Percentiles rank a stretch among this genome's conserved stretches.
phyloP scores from a whole-genome alignment of 1,140 invertebrate genomes.

The Maniola jurtina region DNA sequence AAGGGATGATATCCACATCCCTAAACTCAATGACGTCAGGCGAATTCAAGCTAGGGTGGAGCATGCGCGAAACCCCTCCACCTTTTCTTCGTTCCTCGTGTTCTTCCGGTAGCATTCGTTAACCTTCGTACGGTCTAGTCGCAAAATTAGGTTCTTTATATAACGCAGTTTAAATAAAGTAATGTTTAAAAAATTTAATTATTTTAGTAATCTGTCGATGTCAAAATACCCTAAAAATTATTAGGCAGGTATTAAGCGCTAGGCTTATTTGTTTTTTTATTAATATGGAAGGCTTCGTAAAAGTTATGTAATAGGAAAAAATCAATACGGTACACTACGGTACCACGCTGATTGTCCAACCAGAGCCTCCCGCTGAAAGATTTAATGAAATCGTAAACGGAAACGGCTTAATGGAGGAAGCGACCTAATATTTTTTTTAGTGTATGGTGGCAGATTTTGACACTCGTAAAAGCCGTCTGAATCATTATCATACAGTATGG shows the following conservation, averaged over 20 bases:
- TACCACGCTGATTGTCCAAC: too few relatives aligned
- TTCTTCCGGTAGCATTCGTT: constrained; percentile 33
- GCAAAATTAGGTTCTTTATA: constrained; percentile 8
- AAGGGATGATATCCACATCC: constrained; percentile 34
- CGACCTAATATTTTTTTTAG: too few relatives aligned
- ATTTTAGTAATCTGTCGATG: background rate
- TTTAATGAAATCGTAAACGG: too few relatives aligned
- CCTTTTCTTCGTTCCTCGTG: constrained; percentile 48
- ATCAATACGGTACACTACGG: background rate
- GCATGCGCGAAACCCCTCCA: constrained; percentile 59
- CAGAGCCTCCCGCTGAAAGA: too few relatives aligned
- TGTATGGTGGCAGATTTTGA: too few relatives aligned
- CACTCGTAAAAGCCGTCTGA: too few relatives aligned
- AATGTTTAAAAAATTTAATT: background rate
- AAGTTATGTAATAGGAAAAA: constrained; percentile 2
- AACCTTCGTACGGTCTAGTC: constrained; percentile 27
- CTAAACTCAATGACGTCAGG: constrained; percentile 54
- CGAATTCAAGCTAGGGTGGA: constrained; percentile 37
- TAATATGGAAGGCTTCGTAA: background rate
- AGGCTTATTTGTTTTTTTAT: background rate
- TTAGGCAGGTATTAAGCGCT: background rate
- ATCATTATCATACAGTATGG: too few relatives aligned
- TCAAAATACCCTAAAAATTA: background rate
- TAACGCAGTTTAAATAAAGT: background rate
- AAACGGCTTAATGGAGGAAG: too few relatives aligned